phyloP scores from a whole-genome alignment of 2,797 vertebrate species.

The Myiothlypis coronata region DNA sequence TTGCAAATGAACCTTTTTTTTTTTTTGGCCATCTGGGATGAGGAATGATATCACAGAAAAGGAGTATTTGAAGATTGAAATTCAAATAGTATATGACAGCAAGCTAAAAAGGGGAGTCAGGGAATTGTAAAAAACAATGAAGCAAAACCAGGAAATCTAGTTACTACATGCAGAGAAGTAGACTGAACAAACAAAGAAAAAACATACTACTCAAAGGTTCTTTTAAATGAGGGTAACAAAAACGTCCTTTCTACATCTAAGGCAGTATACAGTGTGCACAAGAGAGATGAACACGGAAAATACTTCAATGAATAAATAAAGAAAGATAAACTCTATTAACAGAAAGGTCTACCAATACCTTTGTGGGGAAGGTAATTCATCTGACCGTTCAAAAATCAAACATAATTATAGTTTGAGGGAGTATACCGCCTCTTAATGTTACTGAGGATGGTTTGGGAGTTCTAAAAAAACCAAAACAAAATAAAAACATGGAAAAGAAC shows the following conservation, averaged over 20 bases:
- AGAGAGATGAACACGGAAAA: neutral
- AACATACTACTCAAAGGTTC: neutral
- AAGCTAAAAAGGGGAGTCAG: neutral
- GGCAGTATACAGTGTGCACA: neutral
- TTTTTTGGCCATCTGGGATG: neutral
- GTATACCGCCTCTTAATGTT: neutral
- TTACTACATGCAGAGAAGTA: neutral
- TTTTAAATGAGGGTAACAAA: neutral
- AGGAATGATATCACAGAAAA: neutral
- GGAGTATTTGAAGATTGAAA: neutral
- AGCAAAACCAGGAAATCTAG: neutral
- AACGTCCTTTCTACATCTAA: neutral
- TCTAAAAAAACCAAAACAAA: neutral
- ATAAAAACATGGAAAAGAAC: neutral
- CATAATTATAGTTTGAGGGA: neutral
- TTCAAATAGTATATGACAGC: neutral
- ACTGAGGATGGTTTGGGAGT: neutral
- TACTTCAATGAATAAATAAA: neutral
- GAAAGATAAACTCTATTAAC: neutral
- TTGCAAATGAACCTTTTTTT: constrained; percentile 2
- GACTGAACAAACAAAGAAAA: neutral
- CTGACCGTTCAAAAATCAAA: neutral
- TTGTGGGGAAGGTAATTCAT: neutral
- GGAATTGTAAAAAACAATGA: neutral
- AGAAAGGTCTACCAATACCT: neutral